Evolutionary conservation across 2,797 vertebrate species (phyloP).

Genomic region (Gallirallus australis): DNA sequence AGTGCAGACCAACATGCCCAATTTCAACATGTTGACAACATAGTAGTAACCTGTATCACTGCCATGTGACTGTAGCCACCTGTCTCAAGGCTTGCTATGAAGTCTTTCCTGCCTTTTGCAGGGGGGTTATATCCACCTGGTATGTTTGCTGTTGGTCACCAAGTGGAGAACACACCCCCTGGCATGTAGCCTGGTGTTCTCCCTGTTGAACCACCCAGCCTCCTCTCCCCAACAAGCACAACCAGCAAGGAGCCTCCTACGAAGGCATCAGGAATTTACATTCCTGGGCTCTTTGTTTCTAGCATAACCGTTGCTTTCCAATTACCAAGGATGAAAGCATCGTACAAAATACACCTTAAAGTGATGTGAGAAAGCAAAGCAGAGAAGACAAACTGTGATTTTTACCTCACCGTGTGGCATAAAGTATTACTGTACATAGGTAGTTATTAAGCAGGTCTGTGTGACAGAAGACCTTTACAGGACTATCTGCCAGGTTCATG

Average conservation of each 20-base stretch:
- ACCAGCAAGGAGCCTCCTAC: not conserved
- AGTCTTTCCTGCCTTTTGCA: fast-evolving
- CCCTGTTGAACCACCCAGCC: not conserved
- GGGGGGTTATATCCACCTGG: not conserved
- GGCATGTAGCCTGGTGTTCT: too few relatives aligned
- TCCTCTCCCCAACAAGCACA: fast-evolving
- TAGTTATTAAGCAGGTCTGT: not conserved
- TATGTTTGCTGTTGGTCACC: not conserved
- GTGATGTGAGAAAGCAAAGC: not conserved
- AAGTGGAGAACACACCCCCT: not conserved
- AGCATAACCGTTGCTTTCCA: not conserved
- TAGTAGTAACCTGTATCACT: not conserved
- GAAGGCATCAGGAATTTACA: not conserved
- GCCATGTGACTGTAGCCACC: not conserved
- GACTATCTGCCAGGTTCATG: not conserved
- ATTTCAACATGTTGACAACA: fast-evolving
- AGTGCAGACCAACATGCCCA: not conserved
- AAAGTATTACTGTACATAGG: not conserved
- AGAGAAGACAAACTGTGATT: not conserved
- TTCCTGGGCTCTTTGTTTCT: not conserved
- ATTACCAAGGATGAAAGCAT: fast-evolving
- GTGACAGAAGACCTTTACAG: not conserved
- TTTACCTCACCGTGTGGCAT: not conserved
- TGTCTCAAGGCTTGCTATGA: not conserved
- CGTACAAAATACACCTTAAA: not conserved